Percentiles rank a stretch among this genome's conserved stretches.
These are phyloP conservation scores for Hippopotamyrus pictus DNA, from an alignment of 2,797 vertebrate genomes.

Conservation along the genomic window DNA sequence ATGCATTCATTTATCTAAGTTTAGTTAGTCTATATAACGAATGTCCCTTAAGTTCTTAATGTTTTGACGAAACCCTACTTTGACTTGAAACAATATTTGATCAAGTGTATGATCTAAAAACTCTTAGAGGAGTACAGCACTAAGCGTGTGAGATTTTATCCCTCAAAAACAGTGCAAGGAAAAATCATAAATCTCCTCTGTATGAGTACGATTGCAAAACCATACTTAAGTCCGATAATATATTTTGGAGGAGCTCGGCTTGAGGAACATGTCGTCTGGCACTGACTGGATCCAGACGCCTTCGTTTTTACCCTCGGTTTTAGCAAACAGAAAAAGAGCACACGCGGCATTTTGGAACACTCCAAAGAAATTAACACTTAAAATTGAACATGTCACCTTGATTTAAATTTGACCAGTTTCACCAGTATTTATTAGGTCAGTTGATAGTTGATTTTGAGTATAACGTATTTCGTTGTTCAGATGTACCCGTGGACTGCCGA, in stretches of 20 bases:
- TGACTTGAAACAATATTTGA: not conserved
- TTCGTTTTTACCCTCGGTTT: not conserved
- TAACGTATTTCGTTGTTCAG: not conserved
- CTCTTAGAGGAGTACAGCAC: not conserved
- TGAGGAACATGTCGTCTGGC: not conserved
- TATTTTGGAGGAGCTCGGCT: not conserved
- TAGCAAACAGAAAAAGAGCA: not conserved
- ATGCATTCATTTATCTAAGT: not conserved
- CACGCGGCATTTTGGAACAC: not conserved
- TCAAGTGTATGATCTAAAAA: not conserved
- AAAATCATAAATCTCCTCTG: not conserved
- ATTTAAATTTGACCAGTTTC: not conserved
- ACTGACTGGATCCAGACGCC: not conserved
- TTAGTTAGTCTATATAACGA: not conserved
- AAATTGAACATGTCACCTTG: not conserved
- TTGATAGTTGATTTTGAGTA: not conserved
- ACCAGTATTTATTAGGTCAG: not conserved
- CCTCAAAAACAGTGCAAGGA: not conserved
- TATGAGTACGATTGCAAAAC: not conserved
- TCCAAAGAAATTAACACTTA: not conserved
- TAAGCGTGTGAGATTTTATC: not conserved
- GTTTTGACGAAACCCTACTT: not conserved
- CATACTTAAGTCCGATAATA: not conserved
- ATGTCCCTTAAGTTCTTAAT: not conserved
- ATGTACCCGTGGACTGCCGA: not conserved